Conservation (phyloP, 2,113 vertebrate genomes). For the Melanerpes aurifrons region DNA sequence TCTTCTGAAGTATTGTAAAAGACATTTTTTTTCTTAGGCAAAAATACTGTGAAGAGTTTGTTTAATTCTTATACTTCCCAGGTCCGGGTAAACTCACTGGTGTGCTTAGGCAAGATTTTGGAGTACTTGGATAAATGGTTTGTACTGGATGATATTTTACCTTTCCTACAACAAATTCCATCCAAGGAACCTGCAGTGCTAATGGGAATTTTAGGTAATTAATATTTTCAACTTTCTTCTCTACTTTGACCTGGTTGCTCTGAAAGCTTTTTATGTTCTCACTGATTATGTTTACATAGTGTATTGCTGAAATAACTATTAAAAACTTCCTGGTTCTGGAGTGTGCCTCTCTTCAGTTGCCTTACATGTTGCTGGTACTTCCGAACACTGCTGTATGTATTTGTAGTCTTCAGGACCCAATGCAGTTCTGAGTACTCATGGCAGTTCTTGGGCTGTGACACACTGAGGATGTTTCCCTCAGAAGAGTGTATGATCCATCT, state of each 20-base stretch:
- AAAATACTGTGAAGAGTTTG: neutral
- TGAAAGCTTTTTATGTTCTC: neutral
- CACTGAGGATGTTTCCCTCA: neutral
- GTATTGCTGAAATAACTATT: neutral
- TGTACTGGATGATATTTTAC: conserved; percentile 96
- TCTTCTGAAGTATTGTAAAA: neutral
- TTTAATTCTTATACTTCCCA: conserved; percentile 63
- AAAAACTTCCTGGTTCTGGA: neutral
- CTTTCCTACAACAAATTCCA: conserved; percentile 97
- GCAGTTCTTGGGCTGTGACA: neutral
- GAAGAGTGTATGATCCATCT: neutral
- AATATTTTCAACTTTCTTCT: neutral
- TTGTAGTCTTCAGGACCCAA: neutral
- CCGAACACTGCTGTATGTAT: neutral
- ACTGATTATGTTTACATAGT: neutral
- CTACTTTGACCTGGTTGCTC: neutral
- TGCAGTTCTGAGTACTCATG: neutral
- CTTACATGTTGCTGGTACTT: neutral
- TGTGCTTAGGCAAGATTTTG: conserved; percentile 97
- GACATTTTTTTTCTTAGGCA: neutral
- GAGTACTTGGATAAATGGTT: conserved; percentile 99
- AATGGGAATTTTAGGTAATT: conserved; percentile 95
- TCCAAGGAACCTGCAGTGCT: conserved; percentile 97
- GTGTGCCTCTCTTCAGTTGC: neutral
- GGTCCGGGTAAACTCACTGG: conserved; percentile 98